Evolutionary conservation across 2,888 invertebrate genomes (phyloP).

Genomic region (Limnephilus lunatus): DNA sequence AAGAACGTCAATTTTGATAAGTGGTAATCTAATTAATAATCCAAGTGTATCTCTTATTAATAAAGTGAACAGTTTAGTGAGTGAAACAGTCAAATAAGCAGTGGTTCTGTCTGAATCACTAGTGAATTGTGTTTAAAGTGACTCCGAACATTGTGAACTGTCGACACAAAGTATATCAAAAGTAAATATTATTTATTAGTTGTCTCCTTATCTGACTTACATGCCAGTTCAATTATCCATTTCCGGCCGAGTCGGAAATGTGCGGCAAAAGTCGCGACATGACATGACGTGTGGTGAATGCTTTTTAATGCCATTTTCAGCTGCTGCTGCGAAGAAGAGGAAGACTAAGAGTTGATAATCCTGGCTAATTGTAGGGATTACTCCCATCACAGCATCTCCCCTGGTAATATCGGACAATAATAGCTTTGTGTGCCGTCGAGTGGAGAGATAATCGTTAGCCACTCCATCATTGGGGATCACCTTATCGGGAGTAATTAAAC

Average conservation of each 20-base stretch:
- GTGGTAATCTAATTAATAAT: constrained; percentile 25
- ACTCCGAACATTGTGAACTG: neutral
- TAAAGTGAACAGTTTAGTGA: neutral
- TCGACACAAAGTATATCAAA: neutral
- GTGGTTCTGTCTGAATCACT: neutral
- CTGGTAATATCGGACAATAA: neutral
- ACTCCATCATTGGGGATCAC: constrained; percentile 60
- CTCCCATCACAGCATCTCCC: neutral
- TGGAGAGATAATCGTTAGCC: constrained; percentile 35
- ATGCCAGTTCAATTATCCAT: neutral
- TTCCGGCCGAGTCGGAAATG: neutral
- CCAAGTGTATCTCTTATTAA: neutral
- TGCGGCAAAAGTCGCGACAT: neutral
- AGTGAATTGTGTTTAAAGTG: neutral
- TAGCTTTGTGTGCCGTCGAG: neutral
- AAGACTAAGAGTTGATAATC: neutral
- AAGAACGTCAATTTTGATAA: constrained; percentile 14
- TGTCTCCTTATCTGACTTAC: neutral
- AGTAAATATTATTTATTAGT: neutral
- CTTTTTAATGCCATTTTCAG: neutral
- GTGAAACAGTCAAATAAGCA: neutral
- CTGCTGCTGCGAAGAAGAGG: neutral
- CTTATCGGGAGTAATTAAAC: constrained; percentile 59
- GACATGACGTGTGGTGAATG: neutral
- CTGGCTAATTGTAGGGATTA: neutral